Conservation (phyloP, 37 sponge, comb jelly and placozoan genomes). For the Agelas oroides region DNA sequence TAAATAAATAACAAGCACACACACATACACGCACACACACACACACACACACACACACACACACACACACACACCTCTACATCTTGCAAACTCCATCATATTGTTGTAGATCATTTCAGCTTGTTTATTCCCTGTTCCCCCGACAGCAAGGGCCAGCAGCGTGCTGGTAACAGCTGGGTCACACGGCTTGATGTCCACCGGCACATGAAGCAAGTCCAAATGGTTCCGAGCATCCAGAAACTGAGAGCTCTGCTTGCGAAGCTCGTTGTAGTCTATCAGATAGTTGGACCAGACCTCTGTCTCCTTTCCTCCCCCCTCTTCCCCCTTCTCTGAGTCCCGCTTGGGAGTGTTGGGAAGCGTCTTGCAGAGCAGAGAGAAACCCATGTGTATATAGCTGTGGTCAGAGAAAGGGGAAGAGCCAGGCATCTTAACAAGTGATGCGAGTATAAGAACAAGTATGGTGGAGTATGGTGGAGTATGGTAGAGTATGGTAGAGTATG, state of each 20-base stretch:
- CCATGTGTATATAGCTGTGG: conserved; percentile 46
- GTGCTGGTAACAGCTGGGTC: background rate
- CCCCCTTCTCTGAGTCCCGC: background rate
- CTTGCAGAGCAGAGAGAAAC: conserved; percentile 58
- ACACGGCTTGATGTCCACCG: background rate
- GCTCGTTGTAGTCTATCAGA: conserved; percentile 1
- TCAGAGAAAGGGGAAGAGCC: background rate
- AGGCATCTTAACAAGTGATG: too few relatives aligned
- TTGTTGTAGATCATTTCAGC: conserved; percentile 40
- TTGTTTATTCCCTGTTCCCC: conserved; percentile 23
- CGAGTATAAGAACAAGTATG: too few relatives aligned
- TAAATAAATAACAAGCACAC: too few relatives aligned
- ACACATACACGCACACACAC: too few relatives aligned
- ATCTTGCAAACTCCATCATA: conserved; percentile 60
- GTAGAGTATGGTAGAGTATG: too few relatives aligned
- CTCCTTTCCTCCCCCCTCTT: background rate
- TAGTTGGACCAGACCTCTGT: conserved; percentile 4
- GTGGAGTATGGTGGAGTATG: too few relatives aligned
- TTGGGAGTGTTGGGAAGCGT: background rate
- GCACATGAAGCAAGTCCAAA: background rate
- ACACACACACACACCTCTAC: conserved; percentile 52
- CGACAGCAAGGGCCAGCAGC: conserved; percentile 55
- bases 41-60: too few relatives aligned
- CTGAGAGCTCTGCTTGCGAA: background rate
- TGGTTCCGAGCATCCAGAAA: background rate